Conservation (phyloP, 2,113 vertebrate genomes). For the Ceyx margarethae region DNA sequence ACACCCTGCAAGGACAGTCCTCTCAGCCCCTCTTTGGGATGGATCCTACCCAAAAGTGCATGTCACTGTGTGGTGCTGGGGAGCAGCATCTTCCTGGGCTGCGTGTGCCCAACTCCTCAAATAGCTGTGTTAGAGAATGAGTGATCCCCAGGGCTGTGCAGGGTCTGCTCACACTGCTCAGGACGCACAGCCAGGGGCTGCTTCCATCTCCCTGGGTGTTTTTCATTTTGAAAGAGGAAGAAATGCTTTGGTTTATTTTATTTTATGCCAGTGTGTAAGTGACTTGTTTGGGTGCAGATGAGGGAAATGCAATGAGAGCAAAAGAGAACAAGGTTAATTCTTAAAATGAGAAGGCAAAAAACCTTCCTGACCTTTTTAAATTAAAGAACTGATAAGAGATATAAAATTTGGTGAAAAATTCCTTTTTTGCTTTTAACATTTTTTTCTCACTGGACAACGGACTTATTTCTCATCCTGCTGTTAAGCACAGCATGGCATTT, state of each 20-base stretch:
- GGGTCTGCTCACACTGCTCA: rapidly evolving
- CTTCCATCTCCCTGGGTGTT: rapidly evolving
- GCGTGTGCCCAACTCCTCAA: rapidly evolving
- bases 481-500: not conserved
- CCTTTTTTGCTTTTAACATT: rapidly evolving
- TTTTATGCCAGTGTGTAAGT: too few relatives aligned
- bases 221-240: not conserved
- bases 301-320: not conserved
- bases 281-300: not conserved
- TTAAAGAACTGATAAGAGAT: not conserved
- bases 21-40: rapidly evolving
- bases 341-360: not conserved
- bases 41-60: rapidly evolving
- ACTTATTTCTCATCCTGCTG: not conserved
- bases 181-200: not conserved
- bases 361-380: not conserved
- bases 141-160: rapidly evolving
- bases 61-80: rapidly evolving
- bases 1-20: rapidly evolving
- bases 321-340: not conserved
- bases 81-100: rapidly evolving
- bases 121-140: rapidly evolving
- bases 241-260: not conserved
- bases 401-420: not conserved
- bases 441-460: rapidly evolving